Base-by-base conservation (phyloP, 1,140 invertebrate species). In the Plutomurus gul region DNA sequence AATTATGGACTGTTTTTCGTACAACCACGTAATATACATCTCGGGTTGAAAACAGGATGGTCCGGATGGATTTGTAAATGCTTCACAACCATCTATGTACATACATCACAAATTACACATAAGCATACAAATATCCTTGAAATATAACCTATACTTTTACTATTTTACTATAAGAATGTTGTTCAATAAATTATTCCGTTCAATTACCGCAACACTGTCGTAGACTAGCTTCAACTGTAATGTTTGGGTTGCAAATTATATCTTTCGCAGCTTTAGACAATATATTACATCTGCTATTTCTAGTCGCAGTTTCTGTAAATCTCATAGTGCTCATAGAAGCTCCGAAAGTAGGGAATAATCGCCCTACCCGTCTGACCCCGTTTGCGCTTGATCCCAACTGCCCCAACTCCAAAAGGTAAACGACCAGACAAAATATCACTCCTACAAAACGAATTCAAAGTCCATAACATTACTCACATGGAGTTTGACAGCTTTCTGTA, bases 331-430 rank as follows among this genome's bases (percentile, higher is more conserved):
- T 72, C 3, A 84, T 51, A 13, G 78, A 70, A 40, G 79, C 81
- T 36, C 78, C 78, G 77, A 82, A 84, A 13, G 82, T 81, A 8
- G 82, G 82, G 46, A 84, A 82, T 4, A 82, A 51, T 18, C 82
- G 20, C 13, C 78, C 82, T 30, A 82, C 10, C 8, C 25, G 7
- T 20, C 82, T 40, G 30, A 76, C 22, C 20, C 1, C 43, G 11
- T n/a, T 18, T 3, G 77, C 36, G 6, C 30, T 13, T 36, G 4
- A n/a, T 4, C n/a, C 13, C 36, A 83, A 30, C 0, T 70, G 43
- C 1, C 20, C 51, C 0, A 71, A 40, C 75, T 83, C 82, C 76
- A 84, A 39, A 3, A 71, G 1, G 39, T 47, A 80, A 0, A 84
- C 79, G 7, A 81, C 49, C 8, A 84, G n/a, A 20, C 75, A 74